Evolutionary conservation across 2,113 vertebrate genomes (phyloP).

Genomic region (Pedetes capensis): DNA sequence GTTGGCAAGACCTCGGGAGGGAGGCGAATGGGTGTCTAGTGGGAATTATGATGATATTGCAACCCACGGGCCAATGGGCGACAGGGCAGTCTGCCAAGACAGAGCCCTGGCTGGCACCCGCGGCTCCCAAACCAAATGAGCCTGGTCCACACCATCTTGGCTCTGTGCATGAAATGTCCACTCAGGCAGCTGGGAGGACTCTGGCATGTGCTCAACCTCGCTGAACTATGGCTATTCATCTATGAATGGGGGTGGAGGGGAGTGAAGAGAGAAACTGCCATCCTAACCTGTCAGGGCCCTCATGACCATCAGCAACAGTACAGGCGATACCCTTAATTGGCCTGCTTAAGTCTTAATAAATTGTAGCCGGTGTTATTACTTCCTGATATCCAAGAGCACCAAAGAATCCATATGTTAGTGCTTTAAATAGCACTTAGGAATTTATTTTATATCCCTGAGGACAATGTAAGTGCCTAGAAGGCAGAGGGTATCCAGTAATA

Average conservation of each 20-base stretch:
- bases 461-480: neutral
- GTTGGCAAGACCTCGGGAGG: neutral
- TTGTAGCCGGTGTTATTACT: neutral
- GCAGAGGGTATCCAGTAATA: neutral
- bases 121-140: neutral
- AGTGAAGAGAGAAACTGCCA: neutral
- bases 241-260: too few species aligned
- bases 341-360: neutral
- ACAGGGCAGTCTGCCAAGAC: neutral
- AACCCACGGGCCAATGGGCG: neutral
- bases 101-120: neutral
- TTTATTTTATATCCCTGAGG: neutral
- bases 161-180: neutral
- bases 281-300: neutral
- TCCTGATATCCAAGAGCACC: neutral
- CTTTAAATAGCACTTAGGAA: neutral
- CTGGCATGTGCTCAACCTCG: neutral
- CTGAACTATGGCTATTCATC: neutral
- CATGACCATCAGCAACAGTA: rapidly evolving
- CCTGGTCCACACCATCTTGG: neutral
- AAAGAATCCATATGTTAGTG: neutral
- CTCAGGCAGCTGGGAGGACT: neutral
- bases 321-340: neutral
- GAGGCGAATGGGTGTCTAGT: neutral
- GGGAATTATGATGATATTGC: constrained; percentile 22